phyloP scores from a whole-genome alignment of 2,888 invertebrate species.

The Chrysomela aeneicollis region DNA sequence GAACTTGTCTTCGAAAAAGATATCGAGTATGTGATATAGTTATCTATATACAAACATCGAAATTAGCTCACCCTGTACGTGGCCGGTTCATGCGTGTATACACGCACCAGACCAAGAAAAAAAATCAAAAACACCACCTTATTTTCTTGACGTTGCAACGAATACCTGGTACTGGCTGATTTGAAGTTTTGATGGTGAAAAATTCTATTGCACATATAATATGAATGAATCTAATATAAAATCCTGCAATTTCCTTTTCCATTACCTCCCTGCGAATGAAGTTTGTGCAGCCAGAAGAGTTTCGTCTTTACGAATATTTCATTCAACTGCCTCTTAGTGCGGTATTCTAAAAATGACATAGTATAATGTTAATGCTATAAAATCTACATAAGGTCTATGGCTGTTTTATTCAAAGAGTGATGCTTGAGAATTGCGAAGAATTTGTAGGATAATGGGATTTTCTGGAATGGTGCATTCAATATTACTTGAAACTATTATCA shows the following conservation, averaged over 20 bases:
- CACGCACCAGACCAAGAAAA: no score
- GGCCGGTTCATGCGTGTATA: no score
- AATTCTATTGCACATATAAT: conserved; percentile 39
- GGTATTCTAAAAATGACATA: not conserved
- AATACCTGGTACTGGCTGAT: no score
- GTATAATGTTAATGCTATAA: not conserved
- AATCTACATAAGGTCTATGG: not conserved
- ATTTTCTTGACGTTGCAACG: no score
- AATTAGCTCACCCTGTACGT: no score
- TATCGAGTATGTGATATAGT: no score
- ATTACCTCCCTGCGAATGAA: conserved; percentile 39
- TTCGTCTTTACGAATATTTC: conserved; percentile 37
- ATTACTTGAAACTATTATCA: no score
- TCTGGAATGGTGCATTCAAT: no score
- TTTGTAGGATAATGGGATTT: not conserved
- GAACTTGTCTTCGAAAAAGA: no score
- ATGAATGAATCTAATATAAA: conserved; percentile 44
- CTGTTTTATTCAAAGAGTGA: conserved; percentile 3
- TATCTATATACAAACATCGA: no score
- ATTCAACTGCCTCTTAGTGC: conserved; percentile 19
- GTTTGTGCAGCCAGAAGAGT: conserved; percentile 26
- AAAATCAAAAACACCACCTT: no score
- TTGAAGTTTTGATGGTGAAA: no score
- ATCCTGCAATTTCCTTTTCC: conserved; percentile 44
- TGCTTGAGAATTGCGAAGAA: conserved; percentile 17